Base-by-base conservation (phyloP, 2,797 vertebrate genomes). In the Australoheros facetus region DNA sequence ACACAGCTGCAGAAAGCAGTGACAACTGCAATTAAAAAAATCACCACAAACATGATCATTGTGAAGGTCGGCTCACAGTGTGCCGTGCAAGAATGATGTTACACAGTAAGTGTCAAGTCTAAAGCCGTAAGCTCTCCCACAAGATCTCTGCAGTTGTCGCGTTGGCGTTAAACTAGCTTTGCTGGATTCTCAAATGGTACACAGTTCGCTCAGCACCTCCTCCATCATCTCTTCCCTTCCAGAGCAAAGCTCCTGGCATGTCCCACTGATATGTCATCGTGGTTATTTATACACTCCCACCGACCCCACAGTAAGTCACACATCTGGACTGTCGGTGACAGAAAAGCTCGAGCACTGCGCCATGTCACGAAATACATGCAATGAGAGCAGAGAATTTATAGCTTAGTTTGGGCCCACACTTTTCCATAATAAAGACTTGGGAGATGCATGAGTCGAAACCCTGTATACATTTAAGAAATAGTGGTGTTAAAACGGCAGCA, bases 41-140 rank as follows among this genome's bases (percentile, higher is more conserved):
- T 85, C 62, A 56, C 21, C 71, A 59, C 53, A 62, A 82, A 64
- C 71, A 73, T 76, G 53, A 39, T 77, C n/a, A 56, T 81, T 83
- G 90, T 93, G 90, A 90, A 93, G 91, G 90, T 94, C 88, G 78
- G 83, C 80, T 88, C 85, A 80, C 79, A 80, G 58, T 55, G 75
- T 39, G 73, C 70, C 21, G 77, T 78, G 82, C 77, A 28, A 54
- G 77, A 81, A 78, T 84, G 83, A 87, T 85, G 82, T 87, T 84
- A 72, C 85, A 80, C 91, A 84, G 85, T 88, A 92, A 91, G 92
- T 91, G 90, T 92, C 84, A 92, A 93, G 89, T 87, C 80, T 75
- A 75, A 89, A 90, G 73, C 71, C 71, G 21, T 89, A 88, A 92
- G 89, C 84, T 86, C 83, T 75, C 82, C 91, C 90, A 91, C 90